Conservation (phyloP, 2,113 vertebrate species). For the Ceratotherium simum region DNA sequence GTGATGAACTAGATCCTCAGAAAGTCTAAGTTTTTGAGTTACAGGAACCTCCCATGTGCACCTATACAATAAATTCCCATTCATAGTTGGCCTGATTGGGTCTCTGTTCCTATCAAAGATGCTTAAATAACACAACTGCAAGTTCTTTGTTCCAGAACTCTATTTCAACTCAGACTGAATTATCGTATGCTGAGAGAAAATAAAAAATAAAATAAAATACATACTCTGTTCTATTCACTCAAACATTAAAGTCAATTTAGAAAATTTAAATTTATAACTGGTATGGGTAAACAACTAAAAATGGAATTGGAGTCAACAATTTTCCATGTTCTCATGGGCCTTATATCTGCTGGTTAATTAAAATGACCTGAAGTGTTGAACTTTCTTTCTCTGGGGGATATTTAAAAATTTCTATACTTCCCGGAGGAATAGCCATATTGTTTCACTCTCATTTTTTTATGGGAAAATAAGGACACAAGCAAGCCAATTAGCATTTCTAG, state of each 20-base stretch:
- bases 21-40: background rate
- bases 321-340: conserved; percentile 8
- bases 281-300: conserved; percentile 42
- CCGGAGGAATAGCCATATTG: conserved; percentile 53
- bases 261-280: conserved; percentile 54
- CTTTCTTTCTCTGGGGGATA: conserved; percentile 59
- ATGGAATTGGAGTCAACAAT: conserved; percentile 39
- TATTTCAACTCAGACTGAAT: background rate
- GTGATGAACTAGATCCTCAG: background rate
- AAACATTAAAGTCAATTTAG: conserved; percentile 50
- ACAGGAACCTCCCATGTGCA: background rate
- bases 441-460: conserved; percentile 47
- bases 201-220: conserved; percentile 1
- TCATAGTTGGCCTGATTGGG: background rate
- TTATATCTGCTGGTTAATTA: conserved; percentile 75
- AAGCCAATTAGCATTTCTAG: conserved; percentile 59
- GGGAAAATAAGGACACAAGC: conserved; percentile 57
- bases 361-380: conserved; percentile 74
- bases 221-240: background rate
- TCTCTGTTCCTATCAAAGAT: conserved; percentile 17
- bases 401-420: conserved; percentile 59
- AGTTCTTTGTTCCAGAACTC: conserved; percentile 4
- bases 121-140: background rate
- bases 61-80: background rate
- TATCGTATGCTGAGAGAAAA: background rate